A percentile compares a stretch with the other conserved stretches of the same genome.
Evolutionary conservation across 2,113 vertebrate genomes (phyloP).

Genomic region (Oplegnathus fasciatus): DNA sequence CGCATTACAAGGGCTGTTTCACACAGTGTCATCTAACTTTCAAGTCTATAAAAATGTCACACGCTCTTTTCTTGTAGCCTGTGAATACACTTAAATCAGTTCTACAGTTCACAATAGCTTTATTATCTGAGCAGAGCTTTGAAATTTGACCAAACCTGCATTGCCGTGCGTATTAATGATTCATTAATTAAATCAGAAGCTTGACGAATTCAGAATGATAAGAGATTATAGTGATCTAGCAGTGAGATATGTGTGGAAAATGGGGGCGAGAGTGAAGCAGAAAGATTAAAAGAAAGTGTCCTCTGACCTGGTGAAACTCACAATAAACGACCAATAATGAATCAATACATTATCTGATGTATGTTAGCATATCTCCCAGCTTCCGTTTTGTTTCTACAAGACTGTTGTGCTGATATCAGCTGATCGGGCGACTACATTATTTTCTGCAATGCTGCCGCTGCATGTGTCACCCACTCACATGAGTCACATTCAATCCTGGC

Average conservation of each 20-base stretch:
- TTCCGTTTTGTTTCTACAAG: background rate
- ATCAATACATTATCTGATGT: background rate
- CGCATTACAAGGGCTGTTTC: background rate
- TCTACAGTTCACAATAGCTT: background rate
- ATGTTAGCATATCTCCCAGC: background rate
- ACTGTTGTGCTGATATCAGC: slow-evolving; percentile 14
- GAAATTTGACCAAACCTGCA: background rate
- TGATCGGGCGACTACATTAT: background rate
- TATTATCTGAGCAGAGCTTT: background rate
- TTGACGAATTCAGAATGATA: background rate
- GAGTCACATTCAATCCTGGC: slow-evolving; percentile 67
- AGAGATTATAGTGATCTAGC: background rate
- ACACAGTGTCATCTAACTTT: background rate
- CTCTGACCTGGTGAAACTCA: background rate
- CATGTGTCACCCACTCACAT: slow-evolving; percentile 52
- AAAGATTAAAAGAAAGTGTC: background rate
- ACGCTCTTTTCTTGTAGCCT: background rate
- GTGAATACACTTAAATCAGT: background rate
- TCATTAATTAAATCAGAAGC: background rate
- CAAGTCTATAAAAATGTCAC: background rate
- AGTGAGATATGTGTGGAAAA: background rate
- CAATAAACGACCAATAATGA: background rate
- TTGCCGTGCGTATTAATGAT: background rate
- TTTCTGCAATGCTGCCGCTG: background rate
- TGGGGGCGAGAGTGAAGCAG: background rate